Conservation (phyloP, 2,797 vertebrate genomes). For the Luscinia luscinia region DNA sequence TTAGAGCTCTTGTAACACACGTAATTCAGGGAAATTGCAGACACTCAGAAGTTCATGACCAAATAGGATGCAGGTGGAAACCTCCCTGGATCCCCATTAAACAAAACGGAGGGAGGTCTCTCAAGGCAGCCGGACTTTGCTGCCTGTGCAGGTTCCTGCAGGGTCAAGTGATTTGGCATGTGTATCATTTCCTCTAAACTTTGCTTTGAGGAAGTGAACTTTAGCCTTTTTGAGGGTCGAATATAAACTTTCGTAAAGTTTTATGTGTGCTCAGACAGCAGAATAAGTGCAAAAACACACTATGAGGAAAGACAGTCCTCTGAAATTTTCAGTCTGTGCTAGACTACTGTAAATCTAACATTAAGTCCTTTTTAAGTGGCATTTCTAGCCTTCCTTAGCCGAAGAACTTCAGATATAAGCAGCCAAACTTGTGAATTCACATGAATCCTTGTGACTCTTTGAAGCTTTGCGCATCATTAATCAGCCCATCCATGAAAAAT, state of each 20-base stretch:
- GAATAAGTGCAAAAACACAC: not conserved
- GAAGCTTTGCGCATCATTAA: constrained; percentile 36
- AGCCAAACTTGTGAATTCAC: constrained; percentile 9
- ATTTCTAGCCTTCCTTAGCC: not conserved
- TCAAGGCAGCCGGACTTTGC: not conserved
- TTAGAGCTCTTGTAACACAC: not conserved
- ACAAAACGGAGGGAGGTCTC: not conserved
- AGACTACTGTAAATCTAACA: not conserved
- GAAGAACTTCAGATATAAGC: not conserved
- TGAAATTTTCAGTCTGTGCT: not conserved
- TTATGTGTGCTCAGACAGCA: not conserved
- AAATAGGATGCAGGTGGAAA: not conserved
- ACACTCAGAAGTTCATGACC: not conserved
- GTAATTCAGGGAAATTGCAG: not conserved
- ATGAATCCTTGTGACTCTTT: not conserved
- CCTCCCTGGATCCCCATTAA: not conserved
- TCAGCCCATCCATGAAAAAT: constrained; percentile 9
- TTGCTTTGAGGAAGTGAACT: not conserved
- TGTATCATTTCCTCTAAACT: not conserved
- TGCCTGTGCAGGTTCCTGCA: not conserved
- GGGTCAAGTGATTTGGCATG: not conserved
- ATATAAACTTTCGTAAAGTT: not conserved
- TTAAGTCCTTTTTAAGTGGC: not conserved
- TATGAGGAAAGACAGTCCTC: not conserved
- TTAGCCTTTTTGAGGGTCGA: not conserved